Conservation (phyloP, 2,113 vertebrate genomes). For the Xenopus tropicalis region UCB_Xtro_10.0 CM004446.2:125770501-125771000, state of each 20-base stretch:
- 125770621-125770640: conserved; percentile 12
- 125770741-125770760: conserved; percentile 5
- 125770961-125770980: no score
- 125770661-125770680: conserved; percentile 21
- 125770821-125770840: conserved; percentile 1
- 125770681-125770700: conserved; percentile 13
- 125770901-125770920: no score
- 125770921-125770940: no score
- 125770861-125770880: no score
- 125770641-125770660: conserved; percentile 14
- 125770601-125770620: conserved; percentile 3
- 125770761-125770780: no score
- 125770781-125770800: neutral
- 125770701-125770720: neutral
- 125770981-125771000: no score
- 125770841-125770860: neutral
- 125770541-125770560: neutral
- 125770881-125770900: no score
- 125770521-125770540: no score
- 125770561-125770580: neutral
- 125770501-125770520: no score
- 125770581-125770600: conserved; percentile 17
- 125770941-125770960: no score
- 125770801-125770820: neutral
- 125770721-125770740: neutral